These are phyloP conservation scores for Eueremaeus valkanovi DNA, from an alignment of 2,888 invertebrate genomes.

Conservation along the genomic window DNA sequence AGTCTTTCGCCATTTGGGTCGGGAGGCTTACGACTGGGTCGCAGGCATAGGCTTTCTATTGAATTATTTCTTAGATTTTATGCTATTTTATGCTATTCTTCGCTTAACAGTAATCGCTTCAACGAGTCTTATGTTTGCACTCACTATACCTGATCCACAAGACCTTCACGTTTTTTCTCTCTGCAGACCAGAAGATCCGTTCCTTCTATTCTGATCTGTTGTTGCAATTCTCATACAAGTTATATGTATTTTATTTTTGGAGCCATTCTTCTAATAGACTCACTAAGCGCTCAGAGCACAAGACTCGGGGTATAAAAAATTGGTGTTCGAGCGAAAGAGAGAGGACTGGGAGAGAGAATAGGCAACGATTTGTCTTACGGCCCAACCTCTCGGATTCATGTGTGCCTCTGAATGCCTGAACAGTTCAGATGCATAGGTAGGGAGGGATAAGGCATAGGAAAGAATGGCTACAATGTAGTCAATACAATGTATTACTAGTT, in stretches of 20 bases:
- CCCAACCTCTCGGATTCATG: conserved; percentile 12
- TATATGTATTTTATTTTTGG: conserved; percentile 6
- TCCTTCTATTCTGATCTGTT: no score
- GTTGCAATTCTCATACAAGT: background rate
- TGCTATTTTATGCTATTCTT: no score
- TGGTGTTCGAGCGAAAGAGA: background rate
- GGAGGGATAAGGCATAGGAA: background rate
- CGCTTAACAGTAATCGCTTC: no score
- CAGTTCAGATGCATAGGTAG: conserved; percentile 8
- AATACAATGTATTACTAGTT: background rate
- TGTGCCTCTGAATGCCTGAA: background rate
- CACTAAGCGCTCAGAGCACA: background rate
- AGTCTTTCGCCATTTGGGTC: no score
- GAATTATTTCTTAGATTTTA: no score
- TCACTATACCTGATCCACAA: no score
- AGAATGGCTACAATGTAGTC: background rate
- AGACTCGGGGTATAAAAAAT: background rate
- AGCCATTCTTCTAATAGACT: background rate
- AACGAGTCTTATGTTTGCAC: no score
- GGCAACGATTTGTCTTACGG: background rate
- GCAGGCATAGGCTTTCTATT: no score
- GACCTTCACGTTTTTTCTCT: no score
- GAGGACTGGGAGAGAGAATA: background rate
- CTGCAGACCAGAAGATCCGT: no score
- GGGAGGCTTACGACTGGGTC: no score